Evolutionary conservation across 2,888 invertebrate genomes (phyloP).

Genomic region (Lasioglossum leucozonium): DNA sequence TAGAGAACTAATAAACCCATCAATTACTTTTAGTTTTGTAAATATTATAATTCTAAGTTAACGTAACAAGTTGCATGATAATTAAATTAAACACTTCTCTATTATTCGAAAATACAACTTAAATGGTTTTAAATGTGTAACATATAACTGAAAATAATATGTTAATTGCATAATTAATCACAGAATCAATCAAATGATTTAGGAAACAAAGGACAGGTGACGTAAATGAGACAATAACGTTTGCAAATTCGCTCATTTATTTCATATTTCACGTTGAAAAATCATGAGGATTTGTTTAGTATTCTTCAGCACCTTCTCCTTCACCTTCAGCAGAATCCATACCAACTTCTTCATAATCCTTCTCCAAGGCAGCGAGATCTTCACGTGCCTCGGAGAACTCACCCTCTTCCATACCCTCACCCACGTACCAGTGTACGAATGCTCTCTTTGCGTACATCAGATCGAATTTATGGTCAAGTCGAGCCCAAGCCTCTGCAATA

Average conservation of each 20-base stretch:
- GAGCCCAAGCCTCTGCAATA: conserved; percentile 98
- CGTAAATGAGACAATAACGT: conserved; percentile 23
- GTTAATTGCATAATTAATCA: neutral
- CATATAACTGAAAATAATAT: neutral
- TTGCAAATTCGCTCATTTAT: conserved; percentile 59
- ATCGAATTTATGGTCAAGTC: conserved; percentile 98
- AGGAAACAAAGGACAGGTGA: conserved; percentile 34
- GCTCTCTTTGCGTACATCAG: conserved; percentile 98
- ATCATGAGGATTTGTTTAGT: conserved; percentile 59
- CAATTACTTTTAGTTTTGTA: neutral
- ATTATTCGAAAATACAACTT: neutral
- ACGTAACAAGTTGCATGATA: neutral
- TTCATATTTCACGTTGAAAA: conserved; percentile 45
- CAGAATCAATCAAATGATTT: neutral
- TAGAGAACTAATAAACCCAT: neutral
- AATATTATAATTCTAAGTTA: neutral
- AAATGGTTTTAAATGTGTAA: conserved; percentile 1
- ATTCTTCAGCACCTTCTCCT: conserved; percentile 83
- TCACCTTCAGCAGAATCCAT: conserved; percentile 87
- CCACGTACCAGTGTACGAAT: conserved; percentile 97
- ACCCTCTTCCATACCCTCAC: conserved; percentile 94
- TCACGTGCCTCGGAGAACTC: conserved; percentile 94
- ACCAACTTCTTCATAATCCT: conserved; percentile 91
- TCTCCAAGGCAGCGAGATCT: conserved; percentile 88
- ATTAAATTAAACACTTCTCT: neutral